Percentiles rank a stretch among this genome's conserved stretches.
These are phyloP conservation scores for Grapholita molesta DNA, from an alignment of 1,140 invertebrate genomes.

Conservation along the genomic window DNA sequence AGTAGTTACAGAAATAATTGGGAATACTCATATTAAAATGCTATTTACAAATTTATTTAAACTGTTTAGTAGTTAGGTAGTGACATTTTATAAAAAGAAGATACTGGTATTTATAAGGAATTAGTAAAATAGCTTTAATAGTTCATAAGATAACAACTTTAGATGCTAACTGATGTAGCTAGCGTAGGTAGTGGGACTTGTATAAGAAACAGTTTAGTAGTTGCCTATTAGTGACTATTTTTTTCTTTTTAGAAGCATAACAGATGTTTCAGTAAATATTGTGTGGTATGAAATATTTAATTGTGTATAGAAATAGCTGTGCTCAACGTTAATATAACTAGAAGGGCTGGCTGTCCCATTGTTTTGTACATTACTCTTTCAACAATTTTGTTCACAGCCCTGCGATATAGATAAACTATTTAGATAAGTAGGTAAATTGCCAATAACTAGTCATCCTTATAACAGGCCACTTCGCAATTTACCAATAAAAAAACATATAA, in stretches of 20 bases:
- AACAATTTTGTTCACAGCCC: neutral
- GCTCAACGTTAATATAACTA: constrained; percentile 55
- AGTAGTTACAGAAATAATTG: constrained; percentile 26
- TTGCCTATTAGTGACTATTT: neutral
- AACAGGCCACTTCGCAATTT: neutral
- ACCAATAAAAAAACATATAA: too few species aligned
- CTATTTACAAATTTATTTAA: constrained; percentile 13
- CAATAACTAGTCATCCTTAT: neutral
- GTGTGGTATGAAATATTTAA: neutral
- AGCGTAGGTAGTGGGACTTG: neutral
- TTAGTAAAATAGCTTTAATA: constrained; percentile 75
- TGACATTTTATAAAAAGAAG: constrained; percentile 17
- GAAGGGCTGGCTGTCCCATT: neutral
- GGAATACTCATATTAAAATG: constrained; percentile 8
- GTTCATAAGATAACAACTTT: constrained; percentile 39
- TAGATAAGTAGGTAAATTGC: constrained; percentile 1
- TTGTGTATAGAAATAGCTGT: constrained; percentile 33
- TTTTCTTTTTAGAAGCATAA: neutral
- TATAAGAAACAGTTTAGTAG: neutral
- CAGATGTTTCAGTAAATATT: neutral
- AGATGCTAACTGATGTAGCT: constrained; percentile 14
- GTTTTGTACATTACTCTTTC: neutral
- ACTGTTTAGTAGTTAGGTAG: constrained; percentile 22
- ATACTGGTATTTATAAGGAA: constrained; percentile 27
- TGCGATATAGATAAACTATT: constrained; percentile 10